phyloP scores from a whole-genome alignment of 2,113 vertebrate genomes.

The Madoqua kirkii region DNA sequence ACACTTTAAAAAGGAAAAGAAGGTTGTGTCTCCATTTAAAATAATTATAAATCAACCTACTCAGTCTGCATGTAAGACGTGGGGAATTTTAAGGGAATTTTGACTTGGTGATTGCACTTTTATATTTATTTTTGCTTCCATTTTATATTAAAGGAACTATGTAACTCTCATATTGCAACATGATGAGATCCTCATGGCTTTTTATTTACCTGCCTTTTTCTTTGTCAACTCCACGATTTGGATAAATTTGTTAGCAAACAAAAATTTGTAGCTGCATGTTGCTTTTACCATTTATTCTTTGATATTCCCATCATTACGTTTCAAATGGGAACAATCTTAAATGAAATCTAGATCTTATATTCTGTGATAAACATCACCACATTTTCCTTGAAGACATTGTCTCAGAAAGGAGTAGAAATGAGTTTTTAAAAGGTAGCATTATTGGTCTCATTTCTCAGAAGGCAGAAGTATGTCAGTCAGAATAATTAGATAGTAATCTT shows the following conservation, averaged over 20 bases:
- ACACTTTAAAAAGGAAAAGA: slow-evolving; percentile 21
- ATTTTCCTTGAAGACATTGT: background rate
- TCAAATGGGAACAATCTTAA: slow-evolving; percentile 6
- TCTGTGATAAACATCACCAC: slow-evolving; percentile 7
- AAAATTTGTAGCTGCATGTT: background rate
- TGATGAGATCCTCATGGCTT: slow-evolving; percentile 30
- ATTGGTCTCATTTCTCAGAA: slow-evolving; percentile 51
- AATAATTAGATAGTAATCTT: slow-evolving; percentile 29
- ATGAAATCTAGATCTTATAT: slow-evolving; percentile 23
- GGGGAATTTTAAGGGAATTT: background rate
- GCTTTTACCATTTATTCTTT: slow-evolving; percentile 16
- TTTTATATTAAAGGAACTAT: slow-evolving; percentile 44
- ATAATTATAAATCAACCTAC: background rate
- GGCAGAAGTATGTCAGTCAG: slow-evolving; percentile 7
- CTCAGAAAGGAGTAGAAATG: background rate
- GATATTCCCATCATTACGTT: slow-evolving; percentile 3
- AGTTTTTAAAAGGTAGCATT: background rate
- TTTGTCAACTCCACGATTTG: slow-evolving; percentile 23
- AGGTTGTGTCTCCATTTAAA: background rate
- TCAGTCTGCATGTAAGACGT: background rate
- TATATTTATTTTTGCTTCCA: slow-evolving; percentile 41
- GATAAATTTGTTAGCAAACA: slow-evolving; percentile 49
- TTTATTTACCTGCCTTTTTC: slow-evolving; percentile 53
- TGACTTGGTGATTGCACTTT: background rate
- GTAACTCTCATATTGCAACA: slow-evolving; percentile 15